Base-by-base conservation (phyloP, 2,113 vertebrate species). In the Bufo gargarizans region DNA sequence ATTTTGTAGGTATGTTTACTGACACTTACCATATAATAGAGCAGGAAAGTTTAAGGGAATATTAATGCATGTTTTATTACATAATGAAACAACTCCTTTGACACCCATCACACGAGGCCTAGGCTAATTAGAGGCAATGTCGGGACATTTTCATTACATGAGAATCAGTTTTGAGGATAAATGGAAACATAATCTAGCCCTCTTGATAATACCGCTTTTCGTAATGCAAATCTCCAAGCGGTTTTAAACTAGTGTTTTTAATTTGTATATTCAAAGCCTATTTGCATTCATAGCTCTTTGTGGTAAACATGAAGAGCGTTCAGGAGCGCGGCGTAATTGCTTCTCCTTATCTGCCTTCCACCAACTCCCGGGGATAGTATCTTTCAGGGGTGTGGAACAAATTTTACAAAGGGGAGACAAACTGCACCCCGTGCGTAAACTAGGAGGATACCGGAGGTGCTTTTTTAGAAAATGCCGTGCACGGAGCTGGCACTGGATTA, bases 191-290 rank as follows among this genome's bases (percentile, higher is more conserved):
- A 88, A 88, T 88, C 87, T 84, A 33, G 4, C 58, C 33, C 87
- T 84, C 87, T 33, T 56, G 87, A 89, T 83, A 89, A 67, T 69
- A 45, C 61, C 8, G 43, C 59, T 56, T 63, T 78, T 49, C 87
- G 61, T 58, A 56, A 77, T 89, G 87, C 87, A 89, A 89, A 89
- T 78, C 87, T 89, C 87, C 11, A 10, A 84, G 79, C 49, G 49
- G 49, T 89, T 78, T 47, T 69, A 77, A 67, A 77, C 74, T 67
- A 78, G 72, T 69, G 82, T 58, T 89, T 84, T 83, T 69, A 58
- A 78, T 89, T 89, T 89, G 82, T 89, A 78, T 89, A 78, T 89
- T 89, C 82, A 89, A 89, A 84, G 63, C 87, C 82, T 78, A 89
- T 89, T 89, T 89, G 81, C 87, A 89, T 84, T 84, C 59, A 58